Conservation (phyloP, 1,140 invertebrate species). For the Psilanteris sp. region DNA sequence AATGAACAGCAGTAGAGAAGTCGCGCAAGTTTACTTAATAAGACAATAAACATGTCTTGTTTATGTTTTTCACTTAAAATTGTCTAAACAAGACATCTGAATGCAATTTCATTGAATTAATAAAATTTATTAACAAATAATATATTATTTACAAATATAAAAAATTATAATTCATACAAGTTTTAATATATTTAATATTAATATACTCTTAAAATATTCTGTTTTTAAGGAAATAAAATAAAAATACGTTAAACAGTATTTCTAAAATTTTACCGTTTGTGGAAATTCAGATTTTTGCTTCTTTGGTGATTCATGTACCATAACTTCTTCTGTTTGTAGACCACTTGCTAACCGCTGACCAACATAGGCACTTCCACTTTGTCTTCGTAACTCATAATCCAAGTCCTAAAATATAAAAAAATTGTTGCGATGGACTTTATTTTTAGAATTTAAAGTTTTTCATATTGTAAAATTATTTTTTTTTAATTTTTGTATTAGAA, state of each 20-base stretch:
- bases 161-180: too few relatives aligned
- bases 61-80: too few relatives aligned
- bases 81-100: too few relatives aligned
- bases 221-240: too few relatives aligned
- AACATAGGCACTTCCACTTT: constrained; percentile 87
- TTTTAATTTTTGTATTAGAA: too few relatives aligned
- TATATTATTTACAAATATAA: too few relatives aligned
- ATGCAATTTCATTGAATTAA: too few relatives aligned
- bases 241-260: too few relatives aligned
- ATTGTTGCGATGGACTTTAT: neutral
- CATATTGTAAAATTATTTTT: neutral
- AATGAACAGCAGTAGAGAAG: constrained; percentile 17
- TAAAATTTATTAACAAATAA: too few relatives aligned
- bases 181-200: too few relatives aligned
- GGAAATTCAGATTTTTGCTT: constrained; percentile 73
- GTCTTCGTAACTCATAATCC: constrained; percentile 89
- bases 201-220: too few relatives aligned
- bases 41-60: constrained; percentile 13
- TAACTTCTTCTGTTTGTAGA: constrained; percentile 77
- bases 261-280: constrained; percentile 29
- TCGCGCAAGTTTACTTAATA: constrained; percentile 3
- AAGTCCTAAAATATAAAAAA: constrained; percentile 82
- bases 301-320: constrained; percentile 79
- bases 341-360: constrained; percentile 88
- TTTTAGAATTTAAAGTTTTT: constrained; percentile 2